Conservation (phyloP, 2,113 vertebrate species). For the Caretta caretta region DNA sequence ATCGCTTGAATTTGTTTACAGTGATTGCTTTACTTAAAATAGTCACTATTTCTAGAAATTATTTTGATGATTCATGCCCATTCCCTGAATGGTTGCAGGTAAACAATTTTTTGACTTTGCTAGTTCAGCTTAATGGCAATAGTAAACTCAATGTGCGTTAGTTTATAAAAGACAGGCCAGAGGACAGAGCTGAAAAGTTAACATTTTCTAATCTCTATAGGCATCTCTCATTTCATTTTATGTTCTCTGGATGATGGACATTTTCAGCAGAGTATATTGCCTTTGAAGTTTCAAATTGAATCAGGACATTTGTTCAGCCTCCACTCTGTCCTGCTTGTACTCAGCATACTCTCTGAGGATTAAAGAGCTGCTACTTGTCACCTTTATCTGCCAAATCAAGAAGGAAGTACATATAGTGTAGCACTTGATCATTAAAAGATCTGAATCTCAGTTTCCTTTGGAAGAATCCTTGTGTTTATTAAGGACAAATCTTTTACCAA, state of each 20-base stretch:
- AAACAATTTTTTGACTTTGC: slow-evolving; percentile 43
- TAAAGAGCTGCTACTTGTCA: slow-evolving; percentile 53
- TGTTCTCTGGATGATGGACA: slow-evolving; percentile 13
- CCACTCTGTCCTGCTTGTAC: neutral
- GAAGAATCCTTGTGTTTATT: neutral
- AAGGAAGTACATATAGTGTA: slow-evolving; percentile 19
- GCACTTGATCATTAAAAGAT: slow-evolving; percentile 49
- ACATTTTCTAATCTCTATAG: slow-evolving; percentile 4
- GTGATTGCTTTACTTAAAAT: slow-evolving; percentile 57
- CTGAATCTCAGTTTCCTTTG: slow-evolving; percentile 44
- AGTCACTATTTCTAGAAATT: slow-evolving; percentile 47
- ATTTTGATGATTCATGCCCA: slow-evolving; percentile 45
- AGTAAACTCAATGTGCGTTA: neutral
- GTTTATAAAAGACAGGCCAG: slow-evolving; percentile 5
- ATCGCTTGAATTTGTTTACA: neutral
- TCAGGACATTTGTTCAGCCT: slow-evolving; percentile 38
- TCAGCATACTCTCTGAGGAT: slow-evolving; percentile 2
- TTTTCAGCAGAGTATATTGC: slow-evolving; percentile 29
- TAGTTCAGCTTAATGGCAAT: slow-evolving; percentile 15
- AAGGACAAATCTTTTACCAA: slow-evolving; percentile 18
- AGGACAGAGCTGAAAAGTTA: slow-evolving; percentile 14
- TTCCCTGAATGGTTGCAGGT: neutral
- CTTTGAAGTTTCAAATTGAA: slow-evolving; percentile 44
- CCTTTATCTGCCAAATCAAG: slow-evolving; percentile 58
- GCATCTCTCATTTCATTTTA: slow-evolving; percentile 49